phyloP scores from a whole-genome alignment of 2,113 vertebrate genomes.

The Bubo scandiacus region DNA sequence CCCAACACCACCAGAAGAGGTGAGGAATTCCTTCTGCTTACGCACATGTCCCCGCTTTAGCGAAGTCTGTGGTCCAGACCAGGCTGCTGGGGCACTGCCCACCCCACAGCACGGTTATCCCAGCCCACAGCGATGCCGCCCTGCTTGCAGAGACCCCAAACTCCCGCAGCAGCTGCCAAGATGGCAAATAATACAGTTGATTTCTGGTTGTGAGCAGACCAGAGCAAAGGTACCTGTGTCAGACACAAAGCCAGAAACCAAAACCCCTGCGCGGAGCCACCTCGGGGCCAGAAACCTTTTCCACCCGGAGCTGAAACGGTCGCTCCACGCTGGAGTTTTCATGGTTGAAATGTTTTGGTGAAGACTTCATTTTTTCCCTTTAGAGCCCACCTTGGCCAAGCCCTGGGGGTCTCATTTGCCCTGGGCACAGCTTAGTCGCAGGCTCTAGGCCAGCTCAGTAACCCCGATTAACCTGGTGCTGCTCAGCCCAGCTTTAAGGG shows the following conservation, averaged over 20 bases:
- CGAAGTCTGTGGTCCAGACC: background rate
- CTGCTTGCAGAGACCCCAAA: rapidly evolving
- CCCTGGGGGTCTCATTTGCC: rapidly evolving
- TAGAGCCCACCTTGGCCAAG: background rate
- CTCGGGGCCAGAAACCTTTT: background rate
- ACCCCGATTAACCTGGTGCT: rapidly evolving
- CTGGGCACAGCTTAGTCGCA: background rate
- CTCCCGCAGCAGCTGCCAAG: rapidly evolving
- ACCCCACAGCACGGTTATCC: background rate
- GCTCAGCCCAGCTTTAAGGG: background rate
- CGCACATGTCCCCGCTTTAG: rapidly evolving
- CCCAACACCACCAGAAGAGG: background rate
- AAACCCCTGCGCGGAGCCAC: rapidly evolving
- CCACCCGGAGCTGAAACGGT: background rate
- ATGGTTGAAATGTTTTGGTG: rapidly evolving
- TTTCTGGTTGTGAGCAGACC: rapidly evolving
- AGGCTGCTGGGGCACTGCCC: background rate
- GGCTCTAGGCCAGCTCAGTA: too few relatives aligned
- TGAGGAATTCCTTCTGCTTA: background rate
- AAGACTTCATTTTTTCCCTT: background rate
- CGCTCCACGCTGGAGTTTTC: rapidly evolving
- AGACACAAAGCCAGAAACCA: background rate
- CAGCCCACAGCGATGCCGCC: background rate
- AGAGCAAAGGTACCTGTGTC: background rate
- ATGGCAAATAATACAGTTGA: rapidly evolving